Percentiles rank a stretch among this genome's conserved stretches.
Evolutionary conservation across 37 sponge, comb jelly and placozoan genomes (phyloP).

Genomic region (Beroe ovata): DNA sequence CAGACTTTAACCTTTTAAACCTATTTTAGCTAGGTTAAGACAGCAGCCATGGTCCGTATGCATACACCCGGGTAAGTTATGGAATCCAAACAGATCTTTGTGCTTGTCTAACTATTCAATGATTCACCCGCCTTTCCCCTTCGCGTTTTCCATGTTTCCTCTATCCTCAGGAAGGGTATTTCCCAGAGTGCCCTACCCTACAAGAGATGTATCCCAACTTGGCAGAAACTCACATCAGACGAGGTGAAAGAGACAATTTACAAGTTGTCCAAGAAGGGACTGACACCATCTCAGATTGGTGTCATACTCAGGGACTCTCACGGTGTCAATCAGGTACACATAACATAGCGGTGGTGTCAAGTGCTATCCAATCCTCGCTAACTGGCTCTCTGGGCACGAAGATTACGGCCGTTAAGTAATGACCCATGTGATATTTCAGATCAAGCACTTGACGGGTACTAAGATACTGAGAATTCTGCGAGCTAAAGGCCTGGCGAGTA

Average conservation of each 20-base stretch:
- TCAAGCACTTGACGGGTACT: slow-evolving; percentile 87
- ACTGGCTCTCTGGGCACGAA: too few species aligned
- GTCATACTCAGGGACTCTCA: slow-evolving; percentile 89
- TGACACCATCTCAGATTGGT: slow-evolving; percentile 92
- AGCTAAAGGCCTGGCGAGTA: slow-evolving; percentile 87
- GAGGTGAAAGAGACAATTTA: slow-evolving; percentile 96
- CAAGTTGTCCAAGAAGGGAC: slow-evolving; percentile 94
- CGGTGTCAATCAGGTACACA: slow-evolving; percentile 81
- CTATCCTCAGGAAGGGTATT: slow-evolving; percentile 89
- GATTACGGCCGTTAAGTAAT: too few species aligned
- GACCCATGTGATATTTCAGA: slow-evolving; percentile 69
- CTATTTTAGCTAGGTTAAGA: slow-evolving; percentile 20
- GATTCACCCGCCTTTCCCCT: too few species aligned
- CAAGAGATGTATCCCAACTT: slow-evolving; percentile 87
- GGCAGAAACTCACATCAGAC: slow-evolving; percentile 86
- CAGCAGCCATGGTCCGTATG: slow-evolving; percentile 92
- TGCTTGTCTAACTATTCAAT: too few species aligned
- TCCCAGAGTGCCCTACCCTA: slow-evolving; percentile 90
- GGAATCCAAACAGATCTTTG: too few species aligned
- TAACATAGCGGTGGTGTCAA: too few species aligned
- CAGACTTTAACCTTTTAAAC: too few species aligned
- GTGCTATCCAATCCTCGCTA: too few species aligned
- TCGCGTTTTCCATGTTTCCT: too few species aligned
- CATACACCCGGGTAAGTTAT: slow-evolving; percentile 92
- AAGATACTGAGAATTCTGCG: slow-evolving; percentile 92